Evolutionary conservation across 2,888 invertebrate genomes (phyloP).

Genomic region (Caenorhabditis macrosperma): DNA sequence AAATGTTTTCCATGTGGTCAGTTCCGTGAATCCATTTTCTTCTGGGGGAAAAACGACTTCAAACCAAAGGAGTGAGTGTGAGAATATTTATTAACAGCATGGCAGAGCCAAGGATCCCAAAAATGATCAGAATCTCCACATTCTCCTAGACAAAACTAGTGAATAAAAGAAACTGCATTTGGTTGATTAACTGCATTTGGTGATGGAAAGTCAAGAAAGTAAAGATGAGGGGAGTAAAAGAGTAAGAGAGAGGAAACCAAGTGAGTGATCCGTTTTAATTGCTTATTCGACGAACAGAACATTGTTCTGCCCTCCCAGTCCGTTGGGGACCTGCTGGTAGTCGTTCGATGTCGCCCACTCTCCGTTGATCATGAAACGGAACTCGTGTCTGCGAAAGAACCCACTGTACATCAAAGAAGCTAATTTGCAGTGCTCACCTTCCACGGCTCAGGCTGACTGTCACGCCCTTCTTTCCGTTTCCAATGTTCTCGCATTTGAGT

Average conservation of each 20-base stretch:
- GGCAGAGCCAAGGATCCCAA: constrained; percentile 47
- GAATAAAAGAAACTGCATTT: constrained; percentile 16
- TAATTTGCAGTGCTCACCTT: constrained; percentile 24
- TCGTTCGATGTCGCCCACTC: constrained; percentile 68
- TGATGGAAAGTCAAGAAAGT: constrained; percentile 28
- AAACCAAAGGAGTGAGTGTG: too few species aligned
- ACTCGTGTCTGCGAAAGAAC: constrained; percentile 68
- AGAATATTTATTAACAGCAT: constrained; percentile 53
- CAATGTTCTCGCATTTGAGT: constrained; percentile 67
- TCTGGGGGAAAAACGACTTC: too few species aligned
- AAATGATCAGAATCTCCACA: constrained; percentile 38
- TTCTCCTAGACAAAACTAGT: constrained; percentile 46
- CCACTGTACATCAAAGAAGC: neutral
- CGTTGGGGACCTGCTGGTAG: constrained; percentile 67
- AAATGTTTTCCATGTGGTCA: too few species aligned
- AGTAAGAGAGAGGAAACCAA: constrained; percentile 7
- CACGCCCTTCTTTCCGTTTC: constrained; percentile 66
- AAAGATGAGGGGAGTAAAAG: constrained; percentile 18
- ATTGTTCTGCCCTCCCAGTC: constrained; percentile 69
- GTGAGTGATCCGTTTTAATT: constrained; percentile 23
- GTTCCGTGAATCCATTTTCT: too few species aligned
- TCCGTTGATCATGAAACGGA: constrained; percentile 75
- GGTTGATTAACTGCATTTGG: constrained; percentile 42
- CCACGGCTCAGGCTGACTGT: constrained; percentile 72
- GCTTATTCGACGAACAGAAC: constrained; percentile 66